Evolutionary conservation across 2,888 invertebrate genomes (phyloP), one percentile per base, ranked within the genome.

Genomic region (Dione vanillae): DNA sequence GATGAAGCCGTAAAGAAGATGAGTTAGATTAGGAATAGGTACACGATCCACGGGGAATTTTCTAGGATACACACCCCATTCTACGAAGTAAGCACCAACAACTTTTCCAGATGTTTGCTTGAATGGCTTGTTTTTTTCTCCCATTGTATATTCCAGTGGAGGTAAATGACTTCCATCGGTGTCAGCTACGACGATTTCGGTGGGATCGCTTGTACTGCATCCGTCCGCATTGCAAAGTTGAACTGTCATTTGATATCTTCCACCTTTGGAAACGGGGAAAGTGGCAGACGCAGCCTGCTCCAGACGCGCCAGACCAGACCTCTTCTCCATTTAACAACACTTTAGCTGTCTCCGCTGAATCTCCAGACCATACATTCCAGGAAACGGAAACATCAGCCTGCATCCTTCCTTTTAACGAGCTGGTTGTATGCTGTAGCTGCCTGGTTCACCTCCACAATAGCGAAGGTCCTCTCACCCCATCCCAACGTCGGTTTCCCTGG

Each of bases 341-440:
- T 64, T 84, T 83, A 12, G 92, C 82, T 41, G 84, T 87, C 2
- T 87, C 83, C 0, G 93, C 92, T 43, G 88, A 80, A 72, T 92
- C 92, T 0, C 93, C 93, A 6, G 91, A 86, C 93, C 93, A 93
- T 27, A 90, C 89, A 78, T 92, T 92, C 93, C 93, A 93, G 7
- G 87, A 90, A n/a, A 93, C 89, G 0, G 91, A 80, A 11, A 93
- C 92, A 45, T 92, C 92, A 0, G 93, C 93, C 0, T n/a, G 87
- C 86, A 27, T 93, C 93, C 19, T 79, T 84, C 68, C 85, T 84
- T 1, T 79, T 90, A 20, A 93, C 93, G 47, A 93, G 85, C 78
- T 93, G 92, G 80, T 93, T 92, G 79, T 93, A 93, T 0, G 93
- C 93, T 2, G 93, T 93, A 16, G 93, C 93, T 11, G 92, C 93